These are phyloP conservation scores for Pseudopodoces humilis DNA, from an alignment of 2,113 vertebrate genomes.

Conservation along the genomic window DNA sequence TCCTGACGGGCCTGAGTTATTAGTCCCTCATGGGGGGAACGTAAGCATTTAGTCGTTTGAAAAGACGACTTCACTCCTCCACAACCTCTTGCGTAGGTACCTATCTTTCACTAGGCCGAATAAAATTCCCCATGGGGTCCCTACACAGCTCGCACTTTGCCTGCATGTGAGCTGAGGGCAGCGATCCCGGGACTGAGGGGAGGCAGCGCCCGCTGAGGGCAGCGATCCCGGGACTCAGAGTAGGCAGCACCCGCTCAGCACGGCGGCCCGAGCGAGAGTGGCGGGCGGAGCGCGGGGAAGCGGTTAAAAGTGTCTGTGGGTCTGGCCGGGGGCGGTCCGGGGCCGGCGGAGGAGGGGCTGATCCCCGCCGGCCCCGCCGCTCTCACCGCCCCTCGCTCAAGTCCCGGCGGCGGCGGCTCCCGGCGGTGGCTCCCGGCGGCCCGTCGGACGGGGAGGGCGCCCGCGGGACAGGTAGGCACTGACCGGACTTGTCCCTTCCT, in stretches of 20 bases:
- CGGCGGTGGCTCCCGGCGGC: not conserved
- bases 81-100: not conserved
- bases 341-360: not conserved
- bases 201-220: accelerated
- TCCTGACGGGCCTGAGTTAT: not conserved
- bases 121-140: accelerated
- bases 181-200: accelerated
- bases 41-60: not conserved
- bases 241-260: accelerated
- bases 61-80: not conserved
- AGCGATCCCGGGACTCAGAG: accelerated
- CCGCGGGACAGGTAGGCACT: not conserved
- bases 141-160: accelerated
- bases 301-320: not conserved
- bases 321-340: not conserved
- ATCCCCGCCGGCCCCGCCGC: not conserved
- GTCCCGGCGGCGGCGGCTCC: not conserved
- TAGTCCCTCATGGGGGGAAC: not conserved
- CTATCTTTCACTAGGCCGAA: not conserved
- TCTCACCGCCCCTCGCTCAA: not conserved
- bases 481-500: not conserved
- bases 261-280: accelerated
- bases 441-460: not conserved
- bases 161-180: accelerated
- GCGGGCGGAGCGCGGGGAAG: accelerated